Evolutionary conservation across 23 tunicate genomes (phyloP).

Genomic region (Halocynthia roretzi): DNA sequence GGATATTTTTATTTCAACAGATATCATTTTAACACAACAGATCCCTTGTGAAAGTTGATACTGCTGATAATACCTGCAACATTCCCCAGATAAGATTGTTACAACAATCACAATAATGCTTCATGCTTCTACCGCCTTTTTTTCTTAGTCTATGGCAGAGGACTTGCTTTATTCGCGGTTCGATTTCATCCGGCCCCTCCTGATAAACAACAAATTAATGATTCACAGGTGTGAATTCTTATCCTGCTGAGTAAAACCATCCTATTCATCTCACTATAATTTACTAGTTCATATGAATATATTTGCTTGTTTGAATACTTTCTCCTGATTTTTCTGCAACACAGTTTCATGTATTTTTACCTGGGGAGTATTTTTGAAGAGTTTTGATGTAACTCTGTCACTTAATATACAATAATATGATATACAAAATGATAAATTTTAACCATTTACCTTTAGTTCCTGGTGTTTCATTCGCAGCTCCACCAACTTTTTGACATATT

Average conservation of each 20-base stretch:
- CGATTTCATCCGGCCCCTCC: conserved; percentile 34
- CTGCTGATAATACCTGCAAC: conserved; percentile 26
- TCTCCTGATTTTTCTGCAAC: no score
- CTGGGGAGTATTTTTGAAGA: no score
- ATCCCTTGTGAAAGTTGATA: not conserved
- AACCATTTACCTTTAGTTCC: conserved; percentile 45
- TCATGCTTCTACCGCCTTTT: conserved; percentile 32
- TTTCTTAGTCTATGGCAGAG: conserved; percentile 49
- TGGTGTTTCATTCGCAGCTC: conserved; percentile 46
- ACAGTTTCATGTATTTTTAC: no score
- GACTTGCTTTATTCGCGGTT: conserved; percentile 27
- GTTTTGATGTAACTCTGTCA: not conserved
- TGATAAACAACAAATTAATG: not conserved
- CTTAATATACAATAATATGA: no score
- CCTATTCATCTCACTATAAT: no score
- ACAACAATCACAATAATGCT: conserved; percentile 81
- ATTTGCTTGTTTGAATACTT: no score
- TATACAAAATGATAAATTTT: no score
- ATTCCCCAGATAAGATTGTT: conserved; percentile 73
- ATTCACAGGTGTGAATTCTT: no score
- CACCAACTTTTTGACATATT: conserved; percentile 58
- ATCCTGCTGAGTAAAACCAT: no score
- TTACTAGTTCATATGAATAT: no score
- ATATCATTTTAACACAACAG: not conserved
- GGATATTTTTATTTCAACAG: not conserved